Evolutionary conservation across 2,888 invertebrate species (phyloP).

Genomic region (Sminthurides aquaticus): DNA sequence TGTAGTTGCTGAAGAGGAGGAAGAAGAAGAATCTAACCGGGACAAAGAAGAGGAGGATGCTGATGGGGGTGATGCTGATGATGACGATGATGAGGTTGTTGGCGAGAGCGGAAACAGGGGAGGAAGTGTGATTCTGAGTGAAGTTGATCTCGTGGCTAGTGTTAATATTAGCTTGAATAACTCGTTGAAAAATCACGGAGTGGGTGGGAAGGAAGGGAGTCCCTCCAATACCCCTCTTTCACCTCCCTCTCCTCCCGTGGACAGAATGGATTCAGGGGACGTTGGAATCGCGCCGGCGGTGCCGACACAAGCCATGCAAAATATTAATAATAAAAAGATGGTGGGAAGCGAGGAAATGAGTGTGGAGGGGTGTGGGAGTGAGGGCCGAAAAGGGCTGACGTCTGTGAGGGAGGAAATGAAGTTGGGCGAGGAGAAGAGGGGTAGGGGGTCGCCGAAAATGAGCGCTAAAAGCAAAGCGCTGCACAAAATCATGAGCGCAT

Average conservation of each 20-base stretch:
- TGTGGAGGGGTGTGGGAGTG: not conserved
- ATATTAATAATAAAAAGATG: not conserved
- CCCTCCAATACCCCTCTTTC: conserved; percentile 19
- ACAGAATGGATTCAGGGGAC: too few relatives aligned
- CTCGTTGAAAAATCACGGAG: conserved; percentile 15
- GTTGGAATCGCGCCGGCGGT: conserved; percentile 19
- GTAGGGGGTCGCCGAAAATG: not conserved
- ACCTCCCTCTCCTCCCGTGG: not conserved
- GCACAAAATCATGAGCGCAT: not conserved
- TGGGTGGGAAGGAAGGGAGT: conserved; percentile 22
- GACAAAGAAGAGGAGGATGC: not conserved
- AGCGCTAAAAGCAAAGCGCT: not conserved
- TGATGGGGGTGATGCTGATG: not conserved
- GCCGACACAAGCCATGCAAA: not conserved
- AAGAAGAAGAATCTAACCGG: not conserved
- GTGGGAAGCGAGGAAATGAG: not conserved
- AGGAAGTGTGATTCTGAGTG: conserved; percentile 31
- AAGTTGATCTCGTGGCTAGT: conserved; percentile 41
- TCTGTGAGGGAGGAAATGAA: not conserved
- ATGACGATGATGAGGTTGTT: not conserved
- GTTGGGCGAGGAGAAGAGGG: not conserved
- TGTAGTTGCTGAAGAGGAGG: too few relatives aligned
- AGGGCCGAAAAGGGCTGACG: not conserved
- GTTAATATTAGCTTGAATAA: conserved; percentile 27
- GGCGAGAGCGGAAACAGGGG: conserved; percentile 14